Evolutionary conservation across 2,113 vertebrate species (phyloP).

Genomic region (Pangasianodon gigas): DNA sequence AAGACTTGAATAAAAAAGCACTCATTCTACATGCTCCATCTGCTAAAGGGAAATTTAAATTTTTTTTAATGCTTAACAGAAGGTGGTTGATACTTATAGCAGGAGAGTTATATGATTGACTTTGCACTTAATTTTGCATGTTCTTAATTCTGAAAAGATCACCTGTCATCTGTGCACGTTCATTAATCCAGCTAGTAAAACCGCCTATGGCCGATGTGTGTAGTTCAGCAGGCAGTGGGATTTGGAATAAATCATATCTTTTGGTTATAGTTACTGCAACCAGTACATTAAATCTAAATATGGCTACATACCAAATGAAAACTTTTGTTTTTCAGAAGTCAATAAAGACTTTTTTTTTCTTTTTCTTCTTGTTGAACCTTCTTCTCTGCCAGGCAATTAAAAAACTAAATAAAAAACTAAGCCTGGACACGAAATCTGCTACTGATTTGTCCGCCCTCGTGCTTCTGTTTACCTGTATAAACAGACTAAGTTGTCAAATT

Average conservation of each 20-base stretch:
- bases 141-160: background rate
- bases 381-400: background rate
- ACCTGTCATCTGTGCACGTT: background rate
- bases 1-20: background rate
- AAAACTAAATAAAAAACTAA: background rate
- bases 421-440: background rate
- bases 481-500: background rate
- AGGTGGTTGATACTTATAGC: background rate
- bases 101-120: background rate
- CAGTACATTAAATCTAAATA: background rate
- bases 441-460: background rate
- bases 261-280: background rate
- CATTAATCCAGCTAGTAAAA: background rate
- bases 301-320: background rate
- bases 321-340: background rate
- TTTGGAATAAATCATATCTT: background rate
- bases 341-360: background rate
- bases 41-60: background rate
- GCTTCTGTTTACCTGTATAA: background rate
- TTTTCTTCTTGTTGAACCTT: background rate
- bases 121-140: background rate
- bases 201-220: background rate
- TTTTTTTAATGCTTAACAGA: background rate
- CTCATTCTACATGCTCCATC: background rate
- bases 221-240: background rate